Evolutionary conservation across 2,888 invertebrate genomes (phyloP), one percentile per base, ranked within the genome.

Genomic region (Augiades crinisus): DNA sequence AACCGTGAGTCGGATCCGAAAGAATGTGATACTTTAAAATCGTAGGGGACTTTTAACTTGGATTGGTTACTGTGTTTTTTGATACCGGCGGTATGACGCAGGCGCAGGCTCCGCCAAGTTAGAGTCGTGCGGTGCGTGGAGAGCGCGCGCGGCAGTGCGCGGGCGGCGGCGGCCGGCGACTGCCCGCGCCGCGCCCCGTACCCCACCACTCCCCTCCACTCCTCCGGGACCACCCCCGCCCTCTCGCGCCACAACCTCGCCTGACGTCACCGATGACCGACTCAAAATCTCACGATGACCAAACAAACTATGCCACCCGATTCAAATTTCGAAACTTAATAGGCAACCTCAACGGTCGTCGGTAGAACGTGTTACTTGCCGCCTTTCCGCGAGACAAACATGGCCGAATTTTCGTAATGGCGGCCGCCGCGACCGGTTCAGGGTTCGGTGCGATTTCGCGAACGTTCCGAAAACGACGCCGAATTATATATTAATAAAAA

Each of bases 391-490:
- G 72, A 72, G 74, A 76, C 77, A 74, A 83, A 83, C 73, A 85
- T 84, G 84, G 84, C 82, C 82, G 85, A 86, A 85, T 78, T 80
- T 78, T 73, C 70, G 72, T 78, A 71, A 82, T 82, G 82, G 81
- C 78, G 72, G 78, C 72, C 57, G 55, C 47, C 10, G 58, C 57
- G 72, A 81, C 84, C 80, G 82, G 84, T 83, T 81, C 74, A 61
- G 60, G 67, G 65, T 63, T 67, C 63, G 68, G 57, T 53, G 59
- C 66, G 64, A 73, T 76, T 81, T 79, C 65, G 78, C 79, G 75
- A 79, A 66, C 60, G 59, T 63, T 67, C 67, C 68, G 63, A 70
- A 67, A 69, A 66, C 65, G 10, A 40, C 36, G 13, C 3, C 24
- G 16, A 43, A 50, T 43, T 36, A 30, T 36, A 64, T 72, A 72